Percentiles rank a stretch among this genome's conserved stretches.
These are phyloP conservation scores for Carabus problematicus DNA, from an alignment of 2,888 invertebrate genomes.

Conservation along the genomic window DNA sequence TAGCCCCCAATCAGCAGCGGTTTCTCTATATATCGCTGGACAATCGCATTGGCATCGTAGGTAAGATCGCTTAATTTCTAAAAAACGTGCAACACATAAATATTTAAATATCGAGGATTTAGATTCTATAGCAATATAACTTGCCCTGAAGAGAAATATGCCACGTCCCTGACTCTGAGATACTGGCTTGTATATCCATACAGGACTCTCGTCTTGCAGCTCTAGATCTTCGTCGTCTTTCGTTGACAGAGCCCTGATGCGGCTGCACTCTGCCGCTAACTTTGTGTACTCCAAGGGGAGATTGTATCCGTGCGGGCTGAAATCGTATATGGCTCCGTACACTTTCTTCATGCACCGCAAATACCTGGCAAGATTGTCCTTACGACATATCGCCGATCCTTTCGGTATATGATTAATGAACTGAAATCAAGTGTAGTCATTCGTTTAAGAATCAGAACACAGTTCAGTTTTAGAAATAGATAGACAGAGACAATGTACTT, in stretches of 20 bases:
- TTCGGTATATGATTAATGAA: constrained; percentile 86
- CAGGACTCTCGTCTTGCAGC: constrained; percentile 58
- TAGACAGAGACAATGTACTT: constrained; percentile 44
- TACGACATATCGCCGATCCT: constrained; percentile 82
- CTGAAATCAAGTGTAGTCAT: constrained; percentile 60
- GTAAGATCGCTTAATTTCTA: constrained; percentile 79
- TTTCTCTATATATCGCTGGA: constrained; percentile 80
- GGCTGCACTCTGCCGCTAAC: constrained; percentile 79
- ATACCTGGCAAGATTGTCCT: constrained; percentile 80
- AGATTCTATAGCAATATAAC: constrained; percentile 37
- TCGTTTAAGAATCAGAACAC: no score
- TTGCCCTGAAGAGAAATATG: constrained; percentile 81
- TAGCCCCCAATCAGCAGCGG: constrained; percentile 84
- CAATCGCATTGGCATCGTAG: constrained; percentile 80
- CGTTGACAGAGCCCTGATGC: constrained; percentile 51
- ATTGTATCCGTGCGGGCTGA: constrained; percentile 83
- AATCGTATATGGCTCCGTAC: constrained; percentile 82
- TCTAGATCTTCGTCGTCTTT: constrained; percentile 57
- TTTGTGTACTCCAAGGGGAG: constrained; percentile 85
- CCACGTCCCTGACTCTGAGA: constrained; percentile 86
- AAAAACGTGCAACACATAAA: constrained; percentile 50
- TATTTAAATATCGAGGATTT: constrained; percentile 4
- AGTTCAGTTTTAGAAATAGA: neutral
- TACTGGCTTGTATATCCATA: constrained; percentile 92
- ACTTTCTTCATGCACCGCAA: constrained; percentile 82